Conservation (phyloP, 1,140 invertebrate species). For the Lepidurus packardi region DNA sequence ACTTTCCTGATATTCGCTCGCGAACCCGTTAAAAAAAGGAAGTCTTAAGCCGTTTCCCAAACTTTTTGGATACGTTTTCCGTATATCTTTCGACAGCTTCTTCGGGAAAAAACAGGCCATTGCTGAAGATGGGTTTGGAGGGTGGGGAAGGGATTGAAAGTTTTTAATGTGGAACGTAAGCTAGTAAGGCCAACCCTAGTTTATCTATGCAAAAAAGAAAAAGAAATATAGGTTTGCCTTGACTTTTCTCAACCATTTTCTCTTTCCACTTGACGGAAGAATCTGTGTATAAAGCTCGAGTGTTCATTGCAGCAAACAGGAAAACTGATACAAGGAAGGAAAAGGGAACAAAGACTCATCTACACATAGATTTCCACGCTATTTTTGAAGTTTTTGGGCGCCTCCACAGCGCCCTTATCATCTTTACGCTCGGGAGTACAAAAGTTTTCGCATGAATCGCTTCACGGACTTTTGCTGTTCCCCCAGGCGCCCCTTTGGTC, state of each 20-base stretch:
- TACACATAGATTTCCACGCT: not conserved
- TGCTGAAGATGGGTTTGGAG: not conserved
- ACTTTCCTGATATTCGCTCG: constrained; percentile 18
- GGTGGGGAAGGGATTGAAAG: not conserved
- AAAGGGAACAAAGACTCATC: constrained; percentile 1
- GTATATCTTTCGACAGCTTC: not conserved
- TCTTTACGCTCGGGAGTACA: constrained; percentile 15
- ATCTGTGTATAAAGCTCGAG: not conserved
- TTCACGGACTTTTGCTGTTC: not conserved
- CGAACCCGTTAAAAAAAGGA: constrained; percentile 10
- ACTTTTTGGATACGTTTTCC: constrained; percentile 3
- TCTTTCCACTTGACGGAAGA: constrained; percentile 6
- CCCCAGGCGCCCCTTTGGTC: not conserved
- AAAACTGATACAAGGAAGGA: not conserved
- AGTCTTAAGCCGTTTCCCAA: constrained; percentile 7
- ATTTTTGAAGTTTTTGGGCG: not conserved
- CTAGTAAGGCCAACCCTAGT: not conserved
- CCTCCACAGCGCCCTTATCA: not conserved
- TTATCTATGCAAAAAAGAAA: not conserved
- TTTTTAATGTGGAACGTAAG: not conserved
- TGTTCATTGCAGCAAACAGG: constrained; percentile 10
- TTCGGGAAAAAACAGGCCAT: not conserved
- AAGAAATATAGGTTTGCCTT: not conserved
- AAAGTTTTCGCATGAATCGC: constrained; percentile 14
- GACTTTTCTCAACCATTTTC: not conserved